These are phyloP conservation scores for Drosophila bocki DNA, from an alignment of 1,140 invertebrate species.

Conservation along the genomic window DNA sequence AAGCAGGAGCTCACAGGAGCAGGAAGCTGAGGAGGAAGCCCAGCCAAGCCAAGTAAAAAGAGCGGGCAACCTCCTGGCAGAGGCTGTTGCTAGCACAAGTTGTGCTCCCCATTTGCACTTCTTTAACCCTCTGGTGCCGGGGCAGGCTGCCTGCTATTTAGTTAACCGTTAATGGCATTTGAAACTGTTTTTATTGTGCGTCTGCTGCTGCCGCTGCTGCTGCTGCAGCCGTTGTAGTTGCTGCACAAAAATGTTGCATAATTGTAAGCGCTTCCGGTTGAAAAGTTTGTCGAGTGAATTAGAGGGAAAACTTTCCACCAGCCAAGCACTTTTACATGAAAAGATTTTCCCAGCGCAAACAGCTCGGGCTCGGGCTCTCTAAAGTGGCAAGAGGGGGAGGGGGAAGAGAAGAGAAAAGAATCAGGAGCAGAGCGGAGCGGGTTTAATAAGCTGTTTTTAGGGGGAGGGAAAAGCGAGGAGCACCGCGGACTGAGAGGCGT, in stretches of 20 bases:
- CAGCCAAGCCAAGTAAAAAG: neutral
- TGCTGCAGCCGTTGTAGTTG: slow-evolving; percentile 27
- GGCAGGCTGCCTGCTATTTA: slow-evolving; percentile 56
- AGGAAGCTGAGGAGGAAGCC: neutral
- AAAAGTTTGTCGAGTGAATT: slow-evolving; percentile 78
- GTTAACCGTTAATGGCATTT: slow-evolving; percentile 84
- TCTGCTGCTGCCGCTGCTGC: slow-evolving; percentile 17
- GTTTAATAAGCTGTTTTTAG: slow-evolving; percentile 52
- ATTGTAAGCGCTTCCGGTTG: slow-evolving; percentile 80
- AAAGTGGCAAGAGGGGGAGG: neutral
- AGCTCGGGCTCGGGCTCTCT: neutral
- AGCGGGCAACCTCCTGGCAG: neutral
- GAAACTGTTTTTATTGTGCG: slow-evolving; percentile 79
- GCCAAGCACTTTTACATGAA: slow-evolving; percentile 74
- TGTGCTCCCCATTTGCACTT: slow-evolving; percentile 26
- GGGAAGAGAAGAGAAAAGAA: neutral
- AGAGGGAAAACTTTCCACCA: slow-evolving; percentile 57
- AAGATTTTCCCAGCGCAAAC: slow-evolving; percentile 51
- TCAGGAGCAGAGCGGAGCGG: neutral
- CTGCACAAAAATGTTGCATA: slow-evolving; percentile 83
- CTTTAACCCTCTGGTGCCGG: slow-evolving; percentile 24
- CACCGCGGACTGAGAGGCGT: slow-evolving; percentile 19
- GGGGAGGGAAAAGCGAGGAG: neutral
- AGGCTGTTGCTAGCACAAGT: slow-evolving; percentile 6
- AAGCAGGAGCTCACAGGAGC: neutral